Conservation (phyloP, 2,888 invertebrate genomes). For the Polylopha cassiicola region DNA sequence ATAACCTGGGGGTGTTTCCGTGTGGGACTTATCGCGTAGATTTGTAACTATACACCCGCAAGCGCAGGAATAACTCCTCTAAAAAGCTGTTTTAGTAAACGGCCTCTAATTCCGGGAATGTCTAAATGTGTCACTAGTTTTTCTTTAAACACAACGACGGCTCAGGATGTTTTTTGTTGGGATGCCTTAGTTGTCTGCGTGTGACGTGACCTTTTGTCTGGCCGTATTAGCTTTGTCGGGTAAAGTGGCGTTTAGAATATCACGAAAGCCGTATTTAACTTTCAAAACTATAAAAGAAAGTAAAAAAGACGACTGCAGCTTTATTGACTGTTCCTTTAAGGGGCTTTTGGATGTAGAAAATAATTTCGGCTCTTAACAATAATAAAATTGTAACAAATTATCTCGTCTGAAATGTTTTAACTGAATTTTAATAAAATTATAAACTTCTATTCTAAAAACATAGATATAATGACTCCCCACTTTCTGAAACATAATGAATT, state of each 20-base stretch:
- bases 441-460: too few species aligned
- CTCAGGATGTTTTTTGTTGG: conserved; percentile 18
- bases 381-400: too few species aligned
- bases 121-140: conserved; percentile 27
- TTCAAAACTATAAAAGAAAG: too few species aligned
- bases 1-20: conserved; percentile 34
- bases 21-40: conserved; percentile 42
- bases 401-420: too few species aligned
- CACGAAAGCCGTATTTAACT: too few species aligned
- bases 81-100: conserved; percentile 44
- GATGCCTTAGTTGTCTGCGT: conserved; percentile 8
- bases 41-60: conserved; percentile 44
- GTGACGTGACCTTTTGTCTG: conserved; percentile 15
- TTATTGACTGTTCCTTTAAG: too few species aligned
- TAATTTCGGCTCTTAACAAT: too few species aligned
- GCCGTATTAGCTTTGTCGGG: conserved; percentile 14
- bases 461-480: too few species aligned
- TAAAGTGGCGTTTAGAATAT: conserved; percentile 11
- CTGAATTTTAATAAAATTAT: too few species aligned
- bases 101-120: conserved; percentile 43
- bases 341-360: too few species aligned
- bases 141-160: conserved; percentile 17
- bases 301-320: too few species aligned
- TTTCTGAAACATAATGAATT: too few species aligned
- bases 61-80: conserved; percentile 30